These are phyloP conservation scores for Arizona elegans DNA, from an alignment of 2,113 vertebrate genomes.

Conservation along the genomic window DNA sequence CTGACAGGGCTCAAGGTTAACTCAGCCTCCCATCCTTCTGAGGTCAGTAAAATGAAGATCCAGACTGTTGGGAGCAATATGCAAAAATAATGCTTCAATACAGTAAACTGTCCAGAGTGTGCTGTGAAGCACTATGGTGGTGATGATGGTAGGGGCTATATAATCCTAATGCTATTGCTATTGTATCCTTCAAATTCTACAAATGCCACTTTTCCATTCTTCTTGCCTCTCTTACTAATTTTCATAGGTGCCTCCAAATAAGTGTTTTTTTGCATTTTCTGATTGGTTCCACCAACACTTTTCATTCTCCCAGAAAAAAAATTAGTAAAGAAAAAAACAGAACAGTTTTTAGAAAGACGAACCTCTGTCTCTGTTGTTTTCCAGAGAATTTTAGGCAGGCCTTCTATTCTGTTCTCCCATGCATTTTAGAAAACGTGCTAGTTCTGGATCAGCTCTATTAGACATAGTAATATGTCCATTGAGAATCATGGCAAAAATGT, in stretches of 20 bases:
- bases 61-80: not conserved
- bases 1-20: not conserved
- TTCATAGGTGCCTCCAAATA: not conserved
- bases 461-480: not conserved
- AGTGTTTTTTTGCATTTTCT: not conserved
- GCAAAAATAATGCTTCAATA: not conserved
- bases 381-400: not conserved
- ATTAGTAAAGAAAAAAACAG: not conserved
- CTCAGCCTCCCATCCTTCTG: not conserved
- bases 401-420: not conserved
- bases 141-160: not conserved
- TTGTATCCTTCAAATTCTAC: not conserved
- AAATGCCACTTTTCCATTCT: not conserved
- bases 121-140: not conserved
- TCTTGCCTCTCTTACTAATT: not conserved
- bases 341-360: not conserved
- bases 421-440: not conserved
- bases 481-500: not conserved
- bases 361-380: not conserved
- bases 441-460: not conserved
- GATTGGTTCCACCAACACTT: not conserved
- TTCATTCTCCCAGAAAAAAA: not conserved
- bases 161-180: not conserved
- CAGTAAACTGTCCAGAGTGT: not conserved
- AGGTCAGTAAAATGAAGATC: not conserved